These are phyloP conservation scores for Ips nitidus DNA, from an alignment of 1,140 invertebrate species.

Conservation along the genomic window DNA sequence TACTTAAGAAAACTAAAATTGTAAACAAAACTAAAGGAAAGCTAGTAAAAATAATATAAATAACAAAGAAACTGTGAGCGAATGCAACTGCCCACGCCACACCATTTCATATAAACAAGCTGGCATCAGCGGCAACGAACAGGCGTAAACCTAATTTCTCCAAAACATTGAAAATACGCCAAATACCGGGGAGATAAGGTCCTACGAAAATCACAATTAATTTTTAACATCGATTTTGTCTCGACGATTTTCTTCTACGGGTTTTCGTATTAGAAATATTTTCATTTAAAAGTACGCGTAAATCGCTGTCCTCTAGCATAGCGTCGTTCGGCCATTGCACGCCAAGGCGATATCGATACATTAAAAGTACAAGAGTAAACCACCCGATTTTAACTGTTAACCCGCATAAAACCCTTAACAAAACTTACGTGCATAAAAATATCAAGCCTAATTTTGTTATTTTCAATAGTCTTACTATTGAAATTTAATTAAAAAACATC, in stretches of 20 bases:
- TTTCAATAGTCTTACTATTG: constrained; percentile 27
- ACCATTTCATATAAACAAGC: constrained; percentile 21
- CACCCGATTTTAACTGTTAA: constrained; percentile 53
- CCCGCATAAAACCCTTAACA: constrained; percentile 43
- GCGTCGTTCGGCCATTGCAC: constrained; percentile 54
- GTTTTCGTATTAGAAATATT: constrained; percentile 48
- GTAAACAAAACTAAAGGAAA: too few species aligned
- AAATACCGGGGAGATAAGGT: constrained; percentile 46
- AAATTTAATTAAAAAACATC: constrained; percentile 49
- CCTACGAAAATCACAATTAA: constrained; percentile 49
- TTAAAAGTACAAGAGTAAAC: constrained; percentile 56
- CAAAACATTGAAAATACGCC: constrained; percentile 42
- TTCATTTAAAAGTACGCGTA: constrained; percentile 34
- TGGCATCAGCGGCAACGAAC: not conserved
- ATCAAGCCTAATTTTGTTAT: constrained; percentile 41
- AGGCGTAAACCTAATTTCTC: constrained; percentile 30
- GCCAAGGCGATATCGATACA: constrained; percentile 41
- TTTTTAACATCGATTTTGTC: constrained; percentile 49
- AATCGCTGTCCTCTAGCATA: constrained; percentile 40
- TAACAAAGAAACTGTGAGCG: constrained; percentile 21
- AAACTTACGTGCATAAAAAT: constrained; percentile 49
- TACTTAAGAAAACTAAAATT: not conserved
- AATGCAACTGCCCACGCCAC: constrained; percentile 27
- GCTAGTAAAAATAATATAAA: too few species aligned
- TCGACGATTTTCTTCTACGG: constrained; percentile 37